A percentile compares a stretch with the other conserved stretches of the same genome.
phyloP scores from a whole-genome alignment of 1,140 invertebrate genomes.

The Pantala flavescens region DNA sequence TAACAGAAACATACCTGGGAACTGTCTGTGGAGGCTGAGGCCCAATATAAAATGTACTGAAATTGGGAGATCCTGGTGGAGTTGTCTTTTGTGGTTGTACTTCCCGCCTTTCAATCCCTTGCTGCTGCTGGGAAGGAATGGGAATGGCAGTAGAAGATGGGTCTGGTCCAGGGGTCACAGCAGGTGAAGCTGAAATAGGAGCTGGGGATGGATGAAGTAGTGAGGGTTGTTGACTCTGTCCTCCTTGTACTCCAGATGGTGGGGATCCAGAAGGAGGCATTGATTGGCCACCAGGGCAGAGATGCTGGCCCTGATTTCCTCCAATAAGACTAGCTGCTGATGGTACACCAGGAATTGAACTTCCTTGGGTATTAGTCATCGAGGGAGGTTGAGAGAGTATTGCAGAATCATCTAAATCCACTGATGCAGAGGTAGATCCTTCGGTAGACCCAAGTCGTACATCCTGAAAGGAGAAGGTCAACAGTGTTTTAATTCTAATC shows the following conservation, averaged over 20 bases:
- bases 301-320: constrained; percentile 17
- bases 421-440: constrained; percentile 51
- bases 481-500: constrained; percentile 12
- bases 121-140: constrained; percentile 14
- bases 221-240: constrained; percentile 31
- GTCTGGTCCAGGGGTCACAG: constrained; percentile 26
- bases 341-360: background rate
- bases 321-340: background rate
- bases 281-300: constrained; percentile 22
- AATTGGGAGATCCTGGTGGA: constrained; percentile 43
- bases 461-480: constrained; percentile 46
- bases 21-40: background rate
- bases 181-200: background rate
- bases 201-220: constrained; percentile 20
- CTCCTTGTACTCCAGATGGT: constrained; percentile 27
- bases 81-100: constrained; percentile 28
- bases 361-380: background rate
- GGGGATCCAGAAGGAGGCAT: constrained; percentile 35
- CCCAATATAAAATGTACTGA: constrained; percentile 25
- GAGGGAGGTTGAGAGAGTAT: background rate
- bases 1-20: background rate
- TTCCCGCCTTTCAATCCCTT: constrained; percentile 30
- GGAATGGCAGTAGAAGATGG: constrained; percentile 40
- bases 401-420: constrained; percentile 62
- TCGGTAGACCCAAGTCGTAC: constrained; percentile 74